A percentile compares a stretch with the other conserved stretches of the same genome.
Evolutionary conservation across 2,888 invertebrate species (phyloP).

Genomic region (Euzetes globulus): DNA sequence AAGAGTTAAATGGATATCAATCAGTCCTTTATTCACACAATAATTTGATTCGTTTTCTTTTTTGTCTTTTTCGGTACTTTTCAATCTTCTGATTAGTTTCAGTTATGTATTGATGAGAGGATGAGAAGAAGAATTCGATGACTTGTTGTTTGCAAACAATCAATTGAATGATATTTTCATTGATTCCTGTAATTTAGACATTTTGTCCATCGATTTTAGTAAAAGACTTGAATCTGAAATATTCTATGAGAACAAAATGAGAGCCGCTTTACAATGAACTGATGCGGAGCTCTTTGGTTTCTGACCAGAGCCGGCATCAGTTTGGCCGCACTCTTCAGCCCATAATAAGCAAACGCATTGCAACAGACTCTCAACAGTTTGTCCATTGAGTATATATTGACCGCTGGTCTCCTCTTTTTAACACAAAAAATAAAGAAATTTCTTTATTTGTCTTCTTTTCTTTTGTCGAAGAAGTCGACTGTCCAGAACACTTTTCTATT

Average conservation of each 20-base stretch:
- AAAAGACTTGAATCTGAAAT: not conserved
- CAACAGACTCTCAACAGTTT: not conserved
- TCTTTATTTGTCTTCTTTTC: not conserved
- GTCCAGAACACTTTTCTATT: too few species aligned
- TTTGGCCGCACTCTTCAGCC: not conserved
- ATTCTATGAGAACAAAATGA: not conserved
- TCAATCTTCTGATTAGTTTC: not conserved
- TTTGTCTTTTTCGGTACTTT: not conserved
- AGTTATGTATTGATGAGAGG: not conserved
- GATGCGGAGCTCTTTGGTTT: not conserved
- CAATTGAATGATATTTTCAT: not conserved
- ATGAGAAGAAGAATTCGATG: not conserved
- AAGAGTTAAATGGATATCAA: too few species aligned
- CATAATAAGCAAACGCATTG: not conserved
- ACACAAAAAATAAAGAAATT: not conserved
- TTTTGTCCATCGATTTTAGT: not conserved
- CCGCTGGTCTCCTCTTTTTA: not conserved
- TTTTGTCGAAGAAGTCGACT: too few species aligned
- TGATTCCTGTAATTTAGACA: not conserved
- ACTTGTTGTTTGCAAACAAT: conserved; percentile 11
- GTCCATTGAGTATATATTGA: not conserved
- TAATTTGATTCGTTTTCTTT: too few species aligned
- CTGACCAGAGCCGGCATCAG: not conserved
- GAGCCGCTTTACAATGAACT: not conserved
- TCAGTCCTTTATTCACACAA: too few species aligned